phyloP scores from a whole-genome alignment of 2,797 vertebrate genomes.

The Propithecus perrieri region DNA sequence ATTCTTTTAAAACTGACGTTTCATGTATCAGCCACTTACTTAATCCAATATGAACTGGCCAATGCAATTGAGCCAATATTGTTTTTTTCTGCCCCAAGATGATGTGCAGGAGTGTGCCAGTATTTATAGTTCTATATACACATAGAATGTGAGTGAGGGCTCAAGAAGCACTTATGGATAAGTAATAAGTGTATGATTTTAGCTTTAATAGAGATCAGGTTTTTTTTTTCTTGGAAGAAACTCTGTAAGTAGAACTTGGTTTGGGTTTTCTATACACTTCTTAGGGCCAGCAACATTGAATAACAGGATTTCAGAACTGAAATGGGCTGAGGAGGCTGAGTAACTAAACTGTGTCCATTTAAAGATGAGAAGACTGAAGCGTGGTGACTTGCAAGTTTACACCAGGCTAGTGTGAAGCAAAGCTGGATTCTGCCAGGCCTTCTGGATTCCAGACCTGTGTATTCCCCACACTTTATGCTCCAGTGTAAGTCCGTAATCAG shows the following conservation, averaged over 20 bases:
- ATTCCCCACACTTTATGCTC: not conserved
- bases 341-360: not conserved
- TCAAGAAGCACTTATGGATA: not conserved
- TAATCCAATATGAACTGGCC: not conserved
- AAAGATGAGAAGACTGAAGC: not conserved
- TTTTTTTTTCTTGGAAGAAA: not conserved
- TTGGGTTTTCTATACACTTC: slow-evolving; percentile 10
- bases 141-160: not conserved
- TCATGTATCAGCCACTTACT: not conserved
- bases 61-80: not conserved
- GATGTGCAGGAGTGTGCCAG: not conserved
- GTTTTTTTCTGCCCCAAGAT: not conserved
- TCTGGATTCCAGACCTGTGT: not conserved
- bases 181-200: not conserved
- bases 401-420: not conserved
- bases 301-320: not conserved
- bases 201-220: not conserved
- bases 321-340: not conserved
- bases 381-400: not conserved
- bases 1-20: slow-evolving; percentile 34
- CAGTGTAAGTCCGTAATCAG: not conserved
- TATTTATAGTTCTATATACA: slow-evolving; percentile 36
- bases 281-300: not conserved
- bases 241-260: not conserved
- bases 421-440: not conserved